These are phyloP conservation scores for Barypeithes pellucidus DNA, from an alignment of 2,888 invertebrate species.

Conservation along the genomic window DNA sequence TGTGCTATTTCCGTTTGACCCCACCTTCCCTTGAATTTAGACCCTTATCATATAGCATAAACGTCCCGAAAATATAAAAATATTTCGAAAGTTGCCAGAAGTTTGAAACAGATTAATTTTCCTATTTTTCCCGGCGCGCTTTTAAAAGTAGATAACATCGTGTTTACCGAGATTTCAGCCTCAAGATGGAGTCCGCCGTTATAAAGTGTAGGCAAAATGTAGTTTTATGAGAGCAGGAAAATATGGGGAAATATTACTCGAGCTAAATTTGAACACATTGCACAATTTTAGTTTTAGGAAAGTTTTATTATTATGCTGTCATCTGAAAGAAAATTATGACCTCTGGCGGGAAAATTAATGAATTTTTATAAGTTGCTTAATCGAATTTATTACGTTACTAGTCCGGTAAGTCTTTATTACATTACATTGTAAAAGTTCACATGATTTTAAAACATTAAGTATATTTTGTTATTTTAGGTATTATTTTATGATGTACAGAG, in stretches of 20 bases:
- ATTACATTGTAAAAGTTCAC: too few species aligned
- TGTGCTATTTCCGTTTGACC: neutral
- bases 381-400: too few species aligned
- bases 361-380: too few species aligned
- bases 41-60: conserved; percentile 20
- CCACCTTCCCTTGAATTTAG: conserved; percentile 11
- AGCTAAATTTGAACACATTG: conserved; percentile 45
- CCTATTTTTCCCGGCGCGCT: conserved; percentile 44
- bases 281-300: conserved; percentile 38
- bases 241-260: conserved; percentile 37
- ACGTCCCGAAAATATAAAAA: conserved; percentile 40
- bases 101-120: conserved; percentile 45
- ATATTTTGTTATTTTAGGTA: too few species aligned
- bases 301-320: conserved; percentile 44
- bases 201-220: conserved; percentile 47
- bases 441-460: too few species aligned
- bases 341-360: neutral
- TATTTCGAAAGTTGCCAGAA: conserved; percentile 37
- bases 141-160: conserved; percentile 49
- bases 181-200: conserved; percentile 35
- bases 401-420: too few species aligned
- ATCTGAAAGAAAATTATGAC: conserved; percentile 20
- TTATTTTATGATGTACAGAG: too few species aligned
- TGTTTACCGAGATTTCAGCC: conserved; percentile 46
- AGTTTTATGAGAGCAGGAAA: conserved; percentile 42